These are phyloP conservation scores for Mylabris phalerata DNA, from an alignment of 1,140 invertebrate genomes.

Conservation along the genomic window DNA sequence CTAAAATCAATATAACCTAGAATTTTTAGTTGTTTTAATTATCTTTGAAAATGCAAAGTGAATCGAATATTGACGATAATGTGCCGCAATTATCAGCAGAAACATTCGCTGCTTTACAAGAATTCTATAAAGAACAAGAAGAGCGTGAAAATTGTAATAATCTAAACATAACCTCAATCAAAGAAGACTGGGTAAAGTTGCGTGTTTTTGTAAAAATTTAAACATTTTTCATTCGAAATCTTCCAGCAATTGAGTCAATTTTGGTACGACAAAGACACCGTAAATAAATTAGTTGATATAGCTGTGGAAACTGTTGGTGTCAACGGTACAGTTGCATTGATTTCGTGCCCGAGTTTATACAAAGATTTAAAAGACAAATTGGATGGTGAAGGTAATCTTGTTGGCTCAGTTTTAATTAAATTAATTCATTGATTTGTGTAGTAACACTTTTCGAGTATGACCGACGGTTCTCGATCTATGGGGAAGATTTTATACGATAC, in stretches of 20 bases:
- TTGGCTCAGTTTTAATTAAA: no score
- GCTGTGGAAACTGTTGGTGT: constrained; percentile 48
- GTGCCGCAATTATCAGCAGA: constrained; percentile 59
- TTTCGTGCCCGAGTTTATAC: constrained; percentile 87
- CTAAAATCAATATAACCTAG: no score
- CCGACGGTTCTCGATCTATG: constrained; percentile 69
- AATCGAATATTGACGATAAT: constrained; percentile 48
- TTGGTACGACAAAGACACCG: constrained; percentile 84
- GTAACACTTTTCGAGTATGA: constrained; percentile 79
- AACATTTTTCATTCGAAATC: constrained; percentile 1
- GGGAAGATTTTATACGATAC: constrained; percentile 77
- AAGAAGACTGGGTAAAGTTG: constrained; percentile 75
- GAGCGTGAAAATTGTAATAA: constrained; percentile 39
- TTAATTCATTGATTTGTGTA: constrained; percentile 40
- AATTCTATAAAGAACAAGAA: constrained; percentile 74
- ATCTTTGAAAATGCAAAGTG: no score
- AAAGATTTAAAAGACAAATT: constrained; percentile 53
- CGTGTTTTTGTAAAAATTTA: background rate
- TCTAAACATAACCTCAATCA: constrained; percentile 52
- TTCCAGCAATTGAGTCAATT: constrained; percentile 93
- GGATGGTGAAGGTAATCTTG: constrained; percentile 38
- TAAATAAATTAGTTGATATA: constrained; percentile 59
- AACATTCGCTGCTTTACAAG: constrained; percentile 69
- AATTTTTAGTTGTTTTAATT: no score
- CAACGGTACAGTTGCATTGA: constrained; percentile 66